phyloP scores from a whole-genome alignment of 1,140 invertebrate species.

The Euura saliciscinereae region DNA sequence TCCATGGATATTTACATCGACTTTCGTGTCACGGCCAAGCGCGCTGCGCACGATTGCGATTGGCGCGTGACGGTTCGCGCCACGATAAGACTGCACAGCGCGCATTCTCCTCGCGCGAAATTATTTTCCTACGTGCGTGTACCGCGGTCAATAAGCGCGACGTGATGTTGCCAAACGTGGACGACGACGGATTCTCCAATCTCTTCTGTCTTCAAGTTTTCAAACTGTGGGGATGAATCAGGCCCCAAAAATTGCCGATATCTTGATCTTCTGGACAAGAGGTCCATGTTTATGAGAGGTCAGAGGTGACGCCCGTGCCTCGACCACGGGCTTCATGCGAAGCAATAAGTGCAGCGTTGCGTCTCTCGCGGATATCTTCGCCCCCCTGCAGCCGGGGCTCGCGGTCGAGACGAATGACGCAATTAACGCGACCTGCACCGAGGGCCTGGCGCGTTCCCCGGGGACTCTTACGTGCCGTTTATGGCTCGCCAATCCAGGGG shows the following conservation, averaged over 20 bases:
- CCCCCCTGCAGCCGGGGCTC: background rate
- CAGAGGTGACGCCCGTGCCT: background rate
- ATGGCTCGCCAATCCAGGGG: background rate
- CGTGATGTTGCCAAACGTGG: background rate
- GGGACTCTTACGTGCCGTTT: background rate
- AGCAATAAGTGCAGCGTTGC: background rate
- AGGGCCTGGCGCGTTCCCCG: background rate
- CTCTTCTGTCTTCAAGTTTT: no score
- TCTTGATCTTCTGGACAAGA: background rate
- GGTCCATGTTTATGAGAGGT: background rate
- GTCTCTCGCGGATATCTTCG: background rate
- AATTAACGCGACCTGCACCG: background rate
- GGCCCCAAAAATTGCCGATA: background rate
- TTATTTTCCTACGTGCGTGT: background rate
- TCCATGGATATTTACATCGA: constrained; percentile 35
- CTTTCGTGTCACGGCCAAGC: constrained; percentile 56
- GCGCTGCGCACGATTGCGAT: constrained; percentile 15
- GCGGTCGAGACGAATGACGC: background rate
- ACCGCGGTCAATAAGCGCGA: background rate
- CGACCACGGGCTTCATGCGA: background rate
- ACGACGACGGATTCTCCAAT: no score
- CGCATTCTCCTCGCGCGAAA: background rate
- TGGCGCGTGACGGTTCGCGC: background rate
- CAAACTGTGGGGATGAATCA: no score
- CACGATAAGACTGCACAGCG: background rate